phyloP scores from a whole-genome alignment of 2,888 invertebrate genomes.

The Archaeoteleia sp. region DNA sequence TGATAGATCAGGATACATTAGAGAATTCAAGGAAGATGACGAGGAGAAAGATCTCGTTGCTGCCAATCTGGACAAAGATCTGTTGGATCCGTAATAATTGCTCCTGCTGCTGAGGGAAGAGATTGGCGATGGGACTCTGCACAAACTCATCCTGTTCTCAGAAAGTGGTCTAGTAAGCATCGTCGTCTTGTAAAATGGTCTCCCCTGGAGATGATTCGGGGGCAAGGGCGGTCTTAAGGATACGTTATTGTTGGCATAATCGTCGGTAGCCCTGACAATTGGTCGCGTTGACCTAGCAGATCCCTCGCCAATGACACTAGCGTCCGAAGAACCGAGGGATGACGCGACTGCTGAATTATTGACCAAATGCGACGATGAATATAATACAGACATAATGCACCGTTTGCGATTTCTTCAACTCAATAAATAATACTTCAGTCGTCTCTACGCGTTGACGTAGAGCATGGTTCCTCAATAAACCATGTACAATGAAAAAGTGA shows the following conservation, averaged over 20 bases:
- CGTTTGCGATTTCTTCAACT: neutral
- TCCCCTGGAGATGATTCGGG: constrained; percentile 54
- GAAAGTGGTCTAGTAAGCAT: constrained; percentile 53
- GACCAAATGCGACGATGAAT: neutral
- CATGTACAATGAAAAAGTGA: too few relatives aligned
- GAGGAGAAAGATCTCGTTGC: constrained; percentile 21
- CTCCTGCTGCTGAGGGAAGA: constrained; percentile 1
- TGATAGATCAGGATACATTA: constrained; percentile 69
- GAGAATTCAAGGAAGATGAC: constrained; percentile 44
- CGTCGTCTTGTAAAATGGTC: constrained; percentile 52
- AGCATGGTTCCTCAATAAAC: neutral
- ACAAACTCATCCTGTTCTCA: constrained; percentile 38
- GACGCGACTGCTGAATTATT: neutral
- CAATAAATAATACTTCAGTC: neutral
- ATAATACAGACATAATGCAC: neutral
- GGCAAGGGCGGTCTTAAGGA: constrained; percentile 56
- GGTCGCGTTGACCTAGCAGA: neutral
- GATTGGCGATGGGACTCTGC: constrained; percentile 58
- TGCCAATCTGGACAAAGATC: constrained; percentile 10
- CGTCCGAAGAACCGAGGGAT: neutral
- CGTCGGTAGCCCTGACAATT: neutral
- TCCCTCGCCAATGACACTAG: neutral
- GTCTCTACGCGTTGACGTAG: neutral
- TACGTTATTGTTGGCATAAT: constrained; percentile 25
- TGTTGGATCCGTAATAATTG: constrained; percentile 21